Conservation (phyloP, 2,888 invertebrate species). For the Tuberolachnus salignus region DNA sequence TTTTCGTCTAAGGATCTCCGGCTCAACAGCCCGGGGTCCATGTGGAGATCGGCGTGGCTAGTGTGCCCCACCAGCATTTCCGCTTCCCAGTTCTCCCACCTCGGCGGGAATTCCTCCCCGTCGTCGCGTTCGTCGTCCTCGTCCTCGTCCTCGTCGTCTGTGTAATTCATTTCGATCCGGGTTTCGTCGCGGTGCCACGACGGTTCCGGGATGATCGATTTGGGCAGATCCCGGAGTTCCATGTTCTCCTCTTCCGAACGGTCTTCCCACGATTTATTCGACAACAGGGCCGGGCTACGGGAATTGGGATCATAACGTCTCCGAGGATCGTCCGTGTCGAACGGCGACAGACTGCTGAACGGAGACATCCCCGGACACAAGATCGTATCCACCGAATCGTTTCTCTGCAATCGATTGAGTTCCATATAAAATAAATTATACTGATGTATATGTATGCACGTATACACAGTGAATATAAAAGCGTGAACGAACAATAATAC, state of each 20-base stretch:
- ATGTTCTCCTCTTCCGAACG: constrained; percentile 73
- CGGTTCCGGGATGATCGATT: constrained; percentile 63
- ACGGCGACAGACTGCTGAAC: constrained; percentile 37
- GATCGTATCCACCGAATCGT: constrained; percentile 73
- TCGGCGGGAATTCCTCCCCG: constrained; percentile 24
- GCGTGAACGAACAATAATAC: neutral
- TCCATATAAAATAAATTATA: neutral
- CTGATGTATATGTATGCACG: neutral
- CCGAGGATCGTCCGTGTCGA: constrained; percentile 12
- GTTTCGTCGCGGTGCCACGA: constrained; percentile 65
- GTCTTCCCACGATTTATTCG: constrained; percentile 71
- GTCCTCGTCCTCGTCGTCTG: constrained; percentile 46
- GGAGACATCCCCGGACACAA: constrained; percentile 39
- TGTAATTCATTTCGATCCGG: constrained; percentile 58
- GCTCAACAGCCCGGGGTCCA: constrained; percentile 9
- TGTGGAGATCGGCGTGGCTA: constrained; percentile 28
- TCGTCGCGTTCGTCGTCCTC: constrained; percentile 52
- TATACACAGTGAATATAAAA: neutral
- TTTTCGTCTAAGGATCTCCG: constrained; percentile 40
- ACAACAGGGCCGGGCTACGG: constrained; percentile 59
- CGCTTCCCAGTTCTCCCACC: constrained; percentile 52
- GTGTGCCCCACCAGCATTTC: constrained; percentile 52
- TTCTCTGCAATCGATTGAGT: constrained; percentile 65
- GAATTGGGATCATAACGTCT: neutral
- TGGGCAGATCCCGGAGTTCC: constrained; percentile 72